These are phyloP conservation scores for Brachionus koreanus DNA, from an alignment of 1,140 invertebrate genomes.

Conservation along the genomic window DNA sequence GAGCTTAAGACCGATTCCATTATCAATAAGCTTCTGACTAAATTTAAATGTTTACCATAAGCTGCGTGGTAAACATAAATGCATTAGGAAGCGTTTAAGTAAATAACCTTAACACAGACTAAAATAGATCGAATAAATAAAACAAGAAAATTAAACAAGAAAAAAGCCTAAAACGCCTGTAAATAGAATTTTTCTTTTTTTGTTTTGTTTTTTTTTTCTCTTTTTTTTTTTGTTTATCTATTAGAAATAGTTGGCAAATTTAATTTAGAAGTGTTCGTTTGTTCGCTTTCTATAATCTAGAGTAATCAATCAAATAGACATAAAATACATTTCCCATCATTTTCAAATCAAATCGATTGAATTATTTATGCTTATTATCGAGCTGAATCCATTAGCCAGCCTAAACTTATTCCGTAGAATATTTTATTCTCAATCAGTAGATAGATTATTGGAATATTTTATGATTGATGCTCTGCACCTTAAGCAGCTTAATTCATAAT, in stretches of 20 bases:
- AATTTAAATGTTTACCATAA: not conserved
- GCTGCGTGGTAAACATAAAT: not conserved
- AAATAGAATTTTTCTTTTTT: not conserved
- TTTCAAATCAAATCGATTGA: not conserved
- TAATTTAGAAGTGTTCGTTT: not conserved
- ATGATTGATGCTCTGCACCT: too few relatives aligned
- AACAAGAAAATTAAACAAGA: not conserved
- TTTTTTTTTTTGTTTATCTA: not conserved
- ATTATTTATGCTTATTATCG: not conserved
- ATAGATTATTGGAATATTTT: not conserved
- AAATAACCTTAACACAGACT: not conserved
- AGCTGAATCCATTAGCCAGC: not conserved
- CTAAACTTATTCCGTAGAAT: not conserved
- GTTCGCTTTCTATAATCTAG: not conserved
- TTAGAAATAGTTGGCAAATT: not conserved
- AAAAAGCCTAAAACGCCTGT: not conserved
- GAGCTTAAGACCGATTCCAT: not conserved
- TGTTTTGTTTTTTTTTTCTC: too few relatives aligned
- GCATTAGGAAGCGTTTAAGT: slow-evolving; percentile 5
- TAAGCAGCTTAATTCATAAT: too few relatives aligned
- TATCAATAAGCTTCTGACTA: not conserved
- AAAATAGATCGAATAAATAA: not conserved
- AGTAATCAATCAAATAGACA: not conserved
- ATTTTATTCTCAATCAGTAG: not conserved
- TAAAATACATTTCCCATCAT: not conserved